phyloP scores from a whole-genome alignment of 1,140 invertebrate species.

The Popillia japonica region DNA sequence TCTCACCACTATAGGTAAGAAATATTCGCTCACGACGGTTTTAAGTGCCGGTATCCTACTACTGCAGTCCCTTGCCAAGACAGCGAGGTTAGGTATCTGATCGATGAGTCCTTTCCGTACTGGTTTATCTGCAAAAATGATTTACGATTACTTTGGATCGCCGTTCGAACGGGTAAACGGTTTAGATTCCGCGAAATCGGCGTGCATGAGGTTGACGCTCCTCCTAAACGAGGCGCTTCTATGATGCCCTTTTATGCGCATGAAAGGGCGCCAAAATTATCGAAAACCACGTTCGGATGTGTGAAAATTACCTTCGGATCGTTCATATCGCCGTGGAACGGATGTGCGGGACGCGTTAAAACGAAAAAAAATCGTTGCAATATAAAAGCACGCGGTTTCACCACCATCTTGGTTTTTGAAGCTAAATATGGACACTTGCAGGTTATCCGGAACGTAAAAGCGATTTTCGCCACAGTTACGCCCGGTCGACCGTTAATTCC shows the following conservation, averaged over 20 bases:
- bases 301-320: conserved; percentile 13
- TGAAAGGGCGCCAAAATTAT: not conserved
- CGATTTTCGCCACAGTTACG: conserved; percentile 32
- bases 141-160: not conserved
- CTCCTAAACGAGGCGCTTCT: not conserved
- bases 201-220: not conserved
- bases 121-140: conserved; percentile 36
- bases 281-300: not conserved
- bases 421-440: conserved; percentile 41
- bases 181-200: not conserved
- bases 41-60: conserved; percentile 48
- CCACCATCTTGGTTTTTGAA: conserved; percentile 40
- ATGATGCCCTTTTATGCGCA: too few species aligned
- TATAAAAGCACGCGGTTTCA: conserved; percentile 39
- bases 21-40: conserved; percentile 52
- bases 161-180: not conserved
- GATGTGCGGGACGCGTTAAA: conserved; percentile 2
- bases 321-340: not conserved
- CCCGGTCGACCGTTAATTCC: conserved; percentile 20
- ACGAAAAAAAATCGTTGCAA: conserved; percentile 37
- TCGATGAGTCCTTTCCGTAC: conserved; percentile 51
- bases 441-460: conserved; percentile 41
- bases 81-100: conserved; percentile 54
- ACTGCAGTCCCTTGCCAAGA: conserved; percentile 49
- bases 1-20: conserved; percentile 54